These are phyloP conservation scores for Archivesica marissinica DNA, from an alignment of 1,140 invertebrate genomes.

Conservation along the genomic window DNA sequence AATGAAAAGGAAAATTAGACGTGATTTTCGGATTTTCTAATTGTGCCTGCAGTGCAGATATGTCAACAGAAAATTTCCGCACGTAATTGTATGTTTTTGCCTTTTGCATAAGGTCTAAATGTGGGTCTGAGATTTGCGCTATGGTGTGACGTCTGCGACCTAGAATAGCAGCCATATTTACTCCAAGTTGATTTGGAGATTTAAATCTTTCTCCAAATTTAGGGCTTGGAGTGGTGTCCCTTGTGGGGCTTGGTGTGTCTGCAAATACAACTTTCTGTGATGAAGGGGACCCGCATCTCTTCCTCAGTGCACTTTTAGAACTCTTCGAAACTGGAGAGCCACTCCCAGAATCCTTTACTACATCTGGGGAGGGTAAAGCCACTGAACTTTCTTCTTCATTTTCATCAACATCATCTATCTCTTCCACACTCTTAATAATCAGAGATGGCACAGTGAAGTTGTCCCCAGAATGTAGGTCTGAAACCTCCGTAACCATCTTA, in stretches of 20 bases:
- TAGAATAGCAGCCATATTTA: slow-evolving; percentile 76
- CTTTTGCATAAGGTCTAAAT: slow-evolving; percentile 66
- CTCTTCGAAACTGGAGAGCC: slow-evolving; percentile 39
- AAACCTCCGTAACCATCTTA: slow-evolving; percentile 32
- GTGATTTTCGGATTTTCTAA: slow-evolving; percentile 82
- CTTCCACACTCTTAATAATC: slow-evolving; percentile 67
- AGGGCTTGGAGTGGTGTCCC: slow-evolving; percentile 29
- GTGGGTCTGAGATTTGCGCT: slow-evolving; percentile 76
- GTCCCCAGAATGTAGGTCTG: slow-evolving; percentile 46
- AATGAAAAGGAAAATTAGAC: slow-evolving; percentile 78
- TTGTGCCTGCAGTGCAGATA: slow-evolving; percentile 81
- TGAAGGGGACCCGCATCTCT: slow-evolving; percentile 48
- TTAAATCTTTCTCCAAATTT: slow-evolving; percentile 52
- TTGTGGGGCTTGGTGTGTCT: slow-evolving; percentile 48
- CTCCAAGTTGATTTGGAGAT: slow-evolving; percentile 70
- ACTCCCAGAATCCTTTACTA: slow-evolving; percentile 28
- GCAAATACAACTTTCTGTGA: slow-evolving; percentile 58
- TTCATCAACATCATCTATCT: slow-evolving; percentile 59
- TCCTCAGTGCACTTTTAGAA: slow-evolving; percentile 54
- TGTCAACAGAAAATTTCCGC: slow-evolving; percentile 82
- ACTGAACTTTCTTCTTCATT: slow-evolving; percentile 42
- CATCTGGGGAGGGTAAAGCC: slow-evolving; percentile 42
- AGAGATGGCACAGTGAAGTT: slow-evolving; percentile 70
- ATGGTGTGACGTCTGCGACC: slow-evolving; percentile 79
- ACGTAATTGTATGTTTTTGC: slow-evolving; percentile 82